phyloP scores from a whole-genome alignment of 1,140 invertebrate species.

The Planococcus citri region DNA sequence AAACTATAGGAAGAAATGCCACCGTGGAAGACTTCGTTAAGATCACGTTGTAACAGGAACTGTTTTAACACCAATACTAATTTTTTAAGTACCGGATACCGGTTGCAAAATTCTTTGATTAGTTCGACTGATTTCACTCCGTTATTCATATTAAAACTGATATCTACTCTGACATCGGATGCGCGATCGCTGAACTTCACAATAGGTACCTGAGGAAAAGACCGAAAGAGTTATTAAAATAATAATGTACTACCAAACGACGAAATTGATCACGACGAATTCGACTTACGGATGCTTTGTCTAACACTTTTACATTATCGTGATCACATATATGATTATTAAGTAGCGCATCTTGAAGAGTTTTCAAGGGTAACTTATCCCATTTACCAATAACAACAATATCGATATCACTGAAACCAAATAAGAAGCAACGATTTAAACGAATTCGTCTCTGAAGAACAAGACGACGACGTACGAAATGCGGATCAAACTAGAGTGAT shows the following conservation, averaged over 20 bases:
- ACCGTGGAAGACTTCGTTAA: constrained; percentile 98
- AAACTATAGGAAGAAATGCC: constrained; percentile 98
- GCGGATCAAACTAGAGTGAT: constrained; percentile 24
- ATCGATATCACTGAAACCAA: constrained; percentile 79
- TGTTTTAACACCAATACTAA: constrained; percentile 95
- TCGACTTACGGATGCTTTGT: constrained; percentile 76
- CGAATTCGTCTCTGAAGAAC: not conserved
- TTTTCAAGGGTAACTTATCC: constrained; percentile 78
- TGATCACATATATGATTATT: constrained; percentile 76
- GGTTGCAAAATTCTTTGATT: constrained; percentile 69
- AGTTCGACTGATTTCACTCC: constrained; percentile 89
- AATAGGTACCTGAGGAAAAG: constrained; percentile 62
- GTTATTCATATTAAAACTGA: constrained; percentile 96
- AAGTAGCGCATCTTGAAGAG: constrained; percentile 76
- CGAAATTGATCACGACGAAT: not conserved
- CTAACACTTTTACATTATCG: constrained; percentile 83
- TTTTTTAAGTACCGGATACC: constrained; percentile 77
- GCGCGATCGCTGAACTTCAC: constrained; percentile 92
- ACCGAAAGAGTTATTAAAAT: constrained; percentile 19
- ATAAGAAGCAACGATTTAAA: constrained; percentile 18
- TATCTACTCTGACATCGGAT: constrained; percentile 89
- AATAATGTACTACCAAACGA: not conserved
- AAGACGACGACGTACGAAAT: not conserved
- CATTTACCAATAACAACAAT: constrained; percentile 91
- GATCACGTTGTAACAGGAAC: constrained; percentile 88